Conservation (phyloP, 2,113 vertebrate species). For the Lathamus discolor region DNA sequence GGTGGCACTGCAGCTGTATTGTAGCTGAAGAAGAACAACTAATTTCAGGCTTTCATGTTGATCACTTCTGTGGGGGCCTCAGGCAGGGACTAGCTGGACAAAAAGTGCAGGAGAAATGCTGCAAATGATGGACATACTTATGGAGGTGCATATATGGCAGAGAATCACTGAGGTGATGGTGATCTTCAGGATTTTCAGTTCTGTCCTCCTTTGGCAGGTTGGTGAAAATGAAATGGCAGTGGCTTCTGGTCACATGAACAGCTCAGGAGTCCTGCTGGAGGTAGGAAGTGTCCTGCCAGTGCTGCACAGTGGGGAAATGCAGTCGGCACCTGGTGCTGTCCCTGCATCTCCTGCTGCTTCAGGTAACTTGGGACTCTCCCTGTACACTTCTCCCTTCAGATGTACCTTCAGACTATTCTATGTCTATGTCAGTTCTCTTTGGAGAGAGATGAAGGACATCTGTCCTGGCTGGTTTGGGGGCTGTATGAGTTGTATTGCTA, state of each 20-base stretch:
- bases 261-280: conserved; percentile 83
- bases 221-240: conserved; percentile 79
- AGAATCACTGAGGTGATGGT: background rate
- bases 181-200: conserved; percentile 53
- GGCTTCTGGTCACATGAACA: conserved; percentile 74
- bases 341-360: conserved; percentile 86
- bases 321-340: conserved; percentile 78
- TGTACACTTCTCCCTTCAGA: background rate
- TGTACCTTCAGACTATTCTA: background rate
- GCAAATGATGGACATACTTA: background rate
- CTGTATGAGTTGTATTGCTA: background rate
- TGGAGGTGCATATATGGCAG: background rate
- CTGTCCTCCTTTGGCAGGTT: conserved; percentile 76
- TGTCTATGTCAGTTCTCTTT: background rate
- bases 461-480: background rate
- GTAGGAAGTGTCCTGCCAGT: conserved; percentile 86
- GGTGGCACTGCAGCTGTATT: background rate
- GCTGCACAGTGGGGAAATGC: conserved; percentile 87
- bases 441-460: background rate
- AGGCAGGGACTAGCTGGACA: background rate
- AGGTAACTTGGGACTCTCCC: conserved; percentile 71
- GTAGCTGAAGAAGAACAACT: background rate
- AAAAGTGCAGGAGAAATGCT: background rate
- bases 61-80: background rate
- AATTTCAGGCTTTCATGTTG: background rate